Evolutionary conservation across 2,797 vertebrate genomes (phyloP), one percentile per base, ranked within the genome.

Genomic region (Pseudochirops corinnae): DNA sequence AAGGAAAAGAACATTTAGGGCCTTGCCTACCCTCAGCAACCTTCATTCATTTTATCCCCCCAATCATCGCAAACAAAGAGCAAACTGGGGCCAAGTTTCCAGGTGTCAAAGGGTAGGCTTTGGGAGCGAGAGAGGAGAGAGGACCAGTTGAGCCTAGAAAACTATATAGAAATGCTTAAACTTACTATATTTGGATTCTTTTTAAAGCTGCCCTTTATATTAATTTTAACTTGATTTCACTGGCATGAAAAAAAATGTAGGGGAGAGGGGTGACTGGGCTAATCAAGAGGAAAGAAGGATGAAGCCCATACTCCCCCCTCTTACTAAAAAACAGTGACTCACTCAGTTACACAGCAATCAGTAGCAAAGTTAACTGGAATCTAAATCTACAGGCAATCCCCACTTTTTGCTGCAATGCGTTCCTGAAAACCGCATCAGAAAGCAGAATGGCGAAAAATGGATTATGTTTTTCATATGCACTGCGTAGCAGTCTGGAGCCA

Each of bases 1-100:
- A 55, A 95, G n/a, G 92, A 28, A 94, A 95, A 92, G 96, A 93
- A 90, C 33, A 91, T 29, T 55, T 56, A 29, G 31, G 92, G 60
- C 55, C 55, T 57, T 55, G 46, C 93, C 56, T 95, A 39, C 14
- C 90, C 87, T 90, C 33, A 74, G 3, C 52, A 97, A 46, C 29
- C 53, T 96, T 62, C 39, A 90, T 52, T 92, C 95, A 56, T 92
- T 52, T 93, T 9, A 7, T 60, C 92, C 95, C 57, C 92, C 33
- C 95, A 93, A 52, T 90, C 16, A 62, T 91, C 91, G 26, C 39
- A 82, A 46, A 82, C 9, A 50, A 26, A 46, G 9, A 26, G 39
- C 24, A 87, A 93, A 82, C 0, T 90, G 21, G 28, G 18, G 39
- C 52, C 94, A 96, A 94, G 96, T 31, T 31, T 24, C 46, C 39